phyloP scores from a whole-genome alignment of 2,113 vertebrate genomes.

The Fukomys damarensis region DNA sequence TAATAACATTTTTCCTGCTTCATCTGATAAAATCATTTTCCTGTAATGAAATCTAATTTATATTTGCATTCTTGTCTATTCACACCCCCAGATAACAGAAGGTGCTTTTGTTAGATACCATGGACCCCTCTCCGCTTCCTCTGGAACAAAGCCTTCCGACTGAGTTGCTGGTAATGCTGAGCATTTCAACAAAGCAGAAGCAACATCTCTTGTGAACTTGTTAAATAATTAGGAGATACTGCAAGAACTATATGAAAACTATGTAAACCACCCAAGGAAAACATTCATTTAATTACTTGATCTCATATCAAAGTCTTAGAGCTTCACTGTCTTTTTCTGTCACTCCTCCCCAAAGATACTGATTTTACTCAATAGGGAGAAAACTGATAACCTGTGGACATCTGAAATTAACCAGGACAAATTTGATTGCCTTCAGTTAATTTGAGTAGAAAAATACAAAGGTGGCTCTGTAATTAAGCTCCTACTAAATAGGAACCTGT shows the following conservation, averaged over 20 bases:
- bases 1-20: conserved; percentile 35
- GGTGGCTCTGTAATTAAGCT: not conserved
- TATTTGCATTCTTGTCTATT: conserved; percentile 34
- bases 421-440: conserved; percentile 16
- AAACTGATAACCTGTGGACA: conserved; percentile 10
- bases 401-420: not conserved
- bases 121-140: not conserved
- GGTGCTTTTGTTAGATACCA: not conserved
- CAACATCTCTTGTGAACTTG: not conserved
- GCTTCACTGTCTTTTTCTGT: not conserved
- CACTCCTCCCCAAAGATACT: not conserved
- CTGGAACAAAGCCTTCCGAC: not conserved
- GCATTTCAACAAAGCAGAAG: not conserved
- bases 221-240: not conserved
- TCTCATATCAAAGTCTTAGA: not conserved
- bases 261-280: not conserved
- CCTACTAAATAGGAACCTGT: not conserved
- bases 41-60: conserved; percentile 39
- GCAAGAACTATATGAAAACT: not conserved
- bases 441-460: not conserved
- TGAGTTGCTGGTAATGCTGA: not conserved
- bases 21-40: conserved; percentile 13
- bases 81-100: not conserved
- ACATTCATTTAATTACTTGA: not conserved
- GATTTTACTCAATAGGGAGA: conserved; percentile 10